Base-by-base conservation (phyloP, 2,113 vertebrate species). In the Plecotus auritus region DNA sequence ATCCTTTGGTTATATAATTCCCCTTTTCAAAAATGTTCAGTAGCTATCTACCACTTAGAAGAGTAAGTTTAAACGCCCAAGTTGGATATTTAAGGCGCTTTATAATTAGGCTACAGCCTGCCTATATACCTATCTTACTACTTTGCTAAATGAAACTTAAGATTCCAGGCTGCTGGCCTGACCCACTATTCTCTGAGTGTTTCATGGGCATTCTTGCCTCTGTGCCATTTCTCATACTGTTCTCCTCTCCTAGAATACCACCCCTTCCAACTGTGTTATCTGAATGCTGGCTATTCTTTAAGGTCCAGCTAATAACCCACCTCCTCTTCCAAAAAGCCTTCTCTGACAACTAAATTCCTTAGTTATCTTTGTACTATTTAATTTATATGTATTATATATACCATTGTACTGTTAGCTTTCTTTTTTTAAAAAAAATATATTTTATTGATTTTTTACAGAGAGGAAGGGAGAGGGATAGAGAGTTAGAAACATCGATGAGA, bases 271-370 rank as follows among this genome's bases (percentile, higher is more conserved):
- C 30, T 94, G 22, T 70, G 85, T 64, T 61, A 64, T 35, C 59
- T 88, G 82, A 95, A 95, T 74, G 80, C 49, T 92, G 14, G 17
- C 78, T 87, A 59, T 74, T 85, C 69, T 88, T 92, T 72, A 92
- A 88, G 76, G 40, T 45, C 11, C 66, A 96, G 70, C 9, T 74
- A 84, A 95, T 84, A 90, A 90, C 5, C 7, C 9, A 72, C 40
- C 6, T 76, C 72, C 13, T 76, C 66, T 86, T 88, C 84, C 14
- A 90, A 96, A 93, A 96, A 51, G 16, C 28, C 7, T 69, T 76
- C 32, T 72, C 42, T 80, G 72, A 80, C 28, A 84, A 45, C 13
- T 84, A 40, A 51, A 72, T 67, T 51, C 30, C 14, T 88, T 74
- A 85, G 35, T 91, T 45, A 81, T 86, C 59, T 95, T 54, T 67